Evolutionary conservation across 2,797 vertebrate genomes (phyloP), one percentile per base, ranked within the genome.

Genomic region (Falco novaeseelandiae): DNA sequence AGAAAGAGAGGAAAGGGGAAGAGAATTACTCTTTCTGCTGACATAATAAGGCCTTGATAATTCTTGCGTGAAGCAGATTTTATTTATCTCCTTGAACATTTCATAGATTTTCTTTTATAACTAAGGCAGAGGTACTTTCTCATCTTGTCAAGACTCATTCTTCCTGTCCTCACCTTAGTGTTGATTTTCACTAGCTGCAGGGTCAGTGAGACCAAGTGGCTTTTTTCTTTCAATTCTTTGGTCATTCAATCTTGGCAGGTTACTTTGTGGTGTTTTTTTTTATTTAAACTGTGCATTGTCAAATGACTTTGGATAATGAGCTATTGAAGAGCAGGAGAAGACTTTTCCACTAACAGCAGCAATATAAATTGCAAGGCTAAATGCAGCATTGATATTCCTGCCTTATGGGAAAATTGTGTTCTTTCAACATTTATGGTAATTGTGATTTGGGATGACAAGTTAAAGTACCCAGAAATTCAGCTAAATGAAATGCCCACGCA

Each of bases 1-100:
- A 81, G 61, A 73, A 81, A 49, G 32, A 71, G 19, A 61, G 26
- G 40, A 92, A 65, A 82, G 34, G 44, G 71, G 59, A 88, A 36
- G 36, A 87, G 46, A 94, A 93, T 96, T 95, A 74, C 65, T 90
- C 52, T 87, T 96, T 71, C 61, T 93, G 9, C 87, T 95, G 61
- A 92, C 81, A 34, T 93, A 77, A 70, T 92, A 86, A 63, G 46
- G 62, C 92, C 93, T 93, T 95, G 93, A 87, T 96, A 93, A 97
- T 97, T 96, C 89, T 96, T 97, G 70, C n/a, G 12, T 95, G 89
- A 98, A 96, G 61, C 86, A 95, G 88, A 83, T 96, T 97, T 94
- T 95, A 81, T 71, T 91, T 96, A 91, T 96, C 96, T 94, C 93
- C 90, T 93, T 89, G 89, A 97, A 87, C 46, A 77, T 95, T 91